These are phyloP conservation scores for Puma concolor DNA, from an alignment of 2,113 vertebrate species.

Conservation along the genomic window DNA sequence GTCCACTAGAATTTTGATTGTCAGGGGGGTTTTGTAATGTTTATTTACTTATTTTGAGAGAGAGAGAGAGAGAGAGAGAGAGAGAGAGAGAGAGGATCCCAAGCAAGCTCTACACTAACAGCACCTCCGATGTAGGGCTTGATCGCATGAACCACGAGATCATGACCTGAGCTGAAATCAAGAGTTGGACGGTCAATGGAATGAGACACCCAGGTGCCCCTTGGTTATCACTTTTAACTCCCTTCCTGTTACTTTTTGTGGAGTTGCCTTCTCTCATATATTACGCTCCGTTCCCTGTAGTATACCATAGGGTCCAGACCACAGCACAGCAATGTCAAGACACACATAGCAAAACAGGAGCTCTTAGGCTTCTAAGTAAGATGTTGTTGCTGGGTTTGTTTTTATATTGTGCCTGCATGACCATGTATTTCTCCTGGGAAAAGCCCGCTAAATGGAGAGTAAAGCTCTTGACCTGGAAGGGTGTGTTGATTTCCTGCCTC, in stretches of 20 bases:
- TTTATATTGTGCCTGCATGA: neutral
- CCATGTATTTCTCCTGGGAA: neutral
- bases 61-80: no score
- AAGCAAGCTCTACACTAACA: no score
- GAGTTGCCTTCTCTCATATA: neutral
- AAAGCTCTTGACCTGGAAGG: neutral
- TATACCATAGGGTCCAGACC: neutral
- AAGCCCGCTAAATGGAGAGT: neutral
- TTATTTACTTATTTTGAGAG: no score
- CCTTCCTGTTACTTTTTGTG: neutral
- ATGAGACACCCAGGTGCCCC: no score
- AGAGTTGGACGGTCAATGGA: no score
- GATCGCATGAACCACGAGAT: no score
- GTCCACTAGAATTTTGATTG: neutral
- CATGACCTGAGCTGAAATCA: no score
- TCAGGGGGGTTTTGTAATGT: no score
- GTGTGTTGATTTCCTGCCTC: neutral
- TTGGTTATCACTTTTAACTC: neutral
- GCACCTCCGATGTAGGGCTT: no score
- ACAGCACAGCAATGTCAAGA: neutral
- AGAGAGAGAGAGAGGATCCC: no score
- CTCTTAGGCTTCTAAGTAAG: neutral
- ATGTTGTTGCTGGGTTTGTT: neutral
- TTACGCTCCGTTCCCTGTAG: neutral
- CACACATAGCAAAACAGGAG: neutral